Evolutionary conservation across 2,797 vertebrate species (phyloP).

Genomic region (Erethizon dorsatum): DNA sequence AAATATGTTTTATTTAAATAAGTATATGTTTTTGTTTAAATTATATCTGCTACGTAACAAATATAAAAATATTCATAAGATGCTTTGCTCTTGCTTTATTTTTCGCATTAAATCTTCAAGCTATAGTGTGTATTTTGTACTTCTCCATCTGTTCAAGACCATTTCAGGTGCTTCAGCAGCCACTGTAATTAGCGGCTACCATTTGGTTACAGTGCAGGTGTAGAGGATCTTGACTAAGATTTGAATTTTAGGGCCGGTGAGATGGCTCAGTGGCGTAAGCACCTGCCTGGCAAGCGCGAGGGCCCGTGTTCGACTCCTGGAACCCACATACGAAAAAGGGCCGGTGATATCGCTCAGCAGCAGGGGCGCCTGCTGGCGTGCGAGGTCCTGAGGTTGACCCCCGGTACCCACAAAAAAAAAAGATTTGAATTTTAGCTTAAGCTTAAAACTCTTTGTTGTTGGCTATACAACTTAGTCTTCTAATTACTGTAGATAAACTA

Average conservation of each 20-base stretch:
- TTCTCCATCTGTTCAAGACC: neutral
- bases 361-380: no score
- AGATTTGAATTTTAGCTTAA: neutral
- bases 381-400: no score
- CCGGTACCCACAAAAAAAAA: no score
- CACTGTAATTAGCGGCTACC: neutral
- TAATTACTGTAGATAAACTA: neutral
- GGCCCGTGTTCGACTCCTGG: no score
- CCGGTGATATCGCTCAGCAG: no score
- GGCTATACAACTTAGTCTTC: neutral
- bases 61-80: constrained; percentile 46
- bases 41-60: neutral
- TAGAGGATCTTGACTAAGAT: neutral
- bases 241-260: neutral
- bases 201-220: neutral
- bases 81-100: neutral
- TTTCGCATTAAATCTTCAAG: neutral
- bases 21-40: neutral
- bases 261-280: no score
- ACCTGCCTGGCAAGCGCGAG: no score
- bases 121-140: constrained; percentile 1
- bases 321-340: no score
- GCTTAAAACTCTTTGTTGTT: constrained; percentile 20
- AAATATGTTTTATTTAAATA: neutral
- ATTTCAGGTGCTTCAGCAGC: neutral